A percentile compares a stretch with the other conserved stretches of the same genome.
phyloP scores from a whole-genome alignment of 2,888 invertebrate genomes.

The Agrochola lota region DNA sequence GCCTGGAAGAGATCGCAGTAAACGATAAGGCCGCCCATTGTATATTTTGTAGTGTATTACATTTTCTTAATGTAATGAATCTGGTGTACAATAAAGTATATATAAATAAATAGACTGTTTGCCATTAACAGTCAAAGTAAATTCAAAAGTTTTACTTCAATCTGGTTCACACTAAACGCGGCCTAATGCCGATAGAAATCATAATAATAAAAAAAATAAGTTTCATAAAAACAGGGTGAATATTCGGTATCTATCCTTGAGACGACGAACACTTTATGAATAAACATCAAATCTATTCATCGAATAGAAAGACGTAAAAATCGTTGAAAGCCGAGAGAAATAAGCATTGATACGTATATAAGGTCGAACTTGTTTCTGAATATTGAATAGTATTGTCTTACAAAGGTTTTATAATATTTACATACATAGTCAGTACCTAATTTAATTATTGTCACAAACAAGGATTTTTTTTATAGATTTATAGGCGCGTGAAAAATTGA shows the following conservation, averaged over 20 bases:
- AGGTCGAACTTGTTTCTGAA: background rate
- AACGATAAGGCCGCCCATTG: no score
- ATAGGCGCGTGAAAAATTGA: no score
- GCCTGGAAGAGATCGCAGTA: no score
- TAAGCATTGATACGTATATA: conserved; percentile 6
- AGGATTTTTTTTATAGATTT: background rate
- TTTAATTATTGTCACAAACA: background rate
- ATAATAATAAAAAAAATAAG: background rate
- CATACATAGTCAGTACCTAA: background rate
- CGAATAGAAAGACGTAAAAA: conserved; percentile 10
- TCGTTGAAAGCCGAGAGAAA: conserved; percentile 5
- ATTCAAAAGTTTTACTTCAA: background rate
- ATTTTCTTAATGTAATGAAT: no score
- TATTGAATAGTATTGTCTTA: background rate
- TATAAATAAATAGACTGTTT: no score
- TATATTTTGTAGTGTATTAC: no score
- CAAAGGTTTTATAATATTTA: background rate
- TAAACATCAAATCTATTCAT: conserved; percentile 24
- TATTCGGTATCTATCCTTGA: background rate
- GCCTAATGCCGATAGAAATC: background rate
- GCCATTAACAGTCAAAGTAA: background rate
- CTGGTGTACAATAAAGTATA: no score
- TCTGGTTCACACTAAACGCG: background rate
- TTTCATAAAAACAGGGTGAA: background rate
- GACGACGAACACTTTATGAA: background rate